A percentile compares a stretch with the other conserved stretches of the same genome.
phyloP scores from a whole-genome alignment of 2,113 vertebrate species.

The Gobio gobio region DNA sequence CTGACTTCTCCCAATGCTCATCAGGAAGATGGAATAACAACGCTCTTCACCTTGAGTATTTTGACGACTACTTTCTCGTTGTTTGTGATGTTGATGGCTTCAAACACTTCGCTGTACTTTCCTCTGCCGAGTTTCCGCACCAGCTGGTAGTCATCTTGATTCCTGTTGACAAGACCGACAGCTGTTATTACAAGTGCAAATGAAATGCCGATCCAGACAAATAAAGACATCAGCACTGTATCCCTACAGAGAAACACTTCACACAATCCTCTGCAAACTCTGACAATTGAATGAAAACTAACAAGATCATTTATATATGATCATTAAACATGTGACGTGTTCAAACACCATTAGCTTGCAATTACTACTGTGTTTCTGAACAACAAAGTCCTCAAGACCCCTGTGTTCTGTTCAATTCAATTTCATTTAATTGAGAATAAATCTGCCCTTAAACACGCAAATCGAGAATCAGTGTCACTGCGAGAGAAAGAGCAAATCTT shows the following conservation, averaged over 20 bases:
- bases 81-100: constrained; percentile 63
- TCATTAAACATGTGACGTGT: not conserved
- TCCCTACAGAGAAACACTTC: not conserved
- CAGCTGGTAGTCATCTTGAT: constrained; percentile 62
- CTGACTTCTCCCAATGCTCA: not conserved
- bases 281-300: not conserved
- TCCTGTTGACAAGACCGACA: constrained; percentile 45
- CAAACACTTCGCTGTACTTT: constrained; percentile 64
- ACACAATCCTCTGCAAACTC: not conserved
- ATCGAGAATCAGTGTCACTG: not conserved
- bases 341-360: not conserved
- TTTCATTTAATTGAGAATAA: not conserved
- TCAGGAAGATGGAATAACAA: not conserved
- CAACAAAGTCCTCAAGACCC: not conserved
- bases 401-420: not conserved
- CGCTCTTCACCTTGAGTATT: constrained; percentile 59
- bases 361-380: not conserved
- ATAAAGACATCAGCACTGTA: not conserved
- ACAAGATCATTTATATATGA: not conserved
- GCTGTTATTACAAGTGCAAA: not conserved
- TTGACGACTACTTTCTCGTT: constrained; percentile 63
- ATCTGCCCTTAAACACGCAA: not conserved
- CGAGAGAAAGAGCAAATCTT: too few relatives aligned
- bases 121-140: constrained; percentile 61
- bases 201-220: not conserved